Conservation (phyloP, 92 coral and sea anemone species). For the Porites cylindrica region DNA sequence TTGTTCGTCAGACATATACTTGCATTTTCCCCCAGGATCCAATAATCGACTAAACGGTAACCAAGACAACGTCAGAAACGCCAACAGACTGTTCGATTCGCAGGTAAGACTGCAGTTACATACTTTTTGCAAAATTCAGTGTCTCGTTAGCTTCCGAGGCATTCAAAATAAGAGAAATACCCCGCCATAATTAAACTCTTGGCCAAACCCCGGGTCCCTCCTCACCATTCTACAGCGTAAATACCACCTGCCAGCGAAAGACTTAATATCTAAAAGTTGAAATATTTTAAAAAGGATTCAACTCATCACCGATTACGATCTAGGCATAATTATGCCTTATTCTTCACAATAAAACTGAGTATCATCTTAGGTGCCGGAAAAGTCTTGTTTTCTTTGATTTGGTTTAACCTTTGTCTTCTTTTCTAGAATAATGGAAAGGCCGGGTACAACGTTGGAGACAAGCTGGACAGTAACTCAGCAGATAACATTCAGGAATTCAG, state of each 20-base stretch:
- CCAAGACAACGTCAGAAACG: conserved; percentile 48
- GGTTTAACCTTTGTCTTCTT: neutral
- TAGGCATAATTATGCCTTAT: too few relatives aligned
- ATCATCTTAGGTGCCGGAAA: too few relatives aligned
- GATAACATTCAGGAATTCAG: conserved; percentile 26
- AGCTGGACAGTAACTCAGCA: conserved; percentile 11
- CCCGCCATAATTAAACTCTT: too few relatives aligned
- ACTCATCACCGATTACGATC: too few relatives aligned
- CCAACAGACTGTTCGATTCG: conserved; percentile 69
- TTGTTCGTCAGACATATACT: conserved; percentile 47
- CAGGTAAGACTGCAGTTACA: conserved; percentile 41
- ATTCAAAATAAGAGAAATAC: too few relatives aligned
- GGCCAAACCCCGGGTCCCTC: too few relatives aligned
- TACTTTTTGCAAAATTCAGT: neutral
- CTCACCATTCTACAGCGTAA: too few relatives aligned
- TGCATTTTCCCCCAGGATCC: conserved; percentile 56
- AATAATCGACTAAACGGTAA: conserved; percentile 53
- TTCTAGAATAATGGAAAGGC: conserved; percentile 67
- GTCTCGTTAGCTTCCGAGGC: too few relatives aligned
- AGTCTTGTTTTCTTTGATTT: neutral
- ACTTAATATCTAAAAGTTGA: too few relatives aligned
- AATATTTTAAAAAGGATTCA: too few relatives aligned
- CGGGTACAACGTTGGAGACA: conserved; percentile 63
- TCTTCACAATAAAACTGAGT: too few relatives aligned
- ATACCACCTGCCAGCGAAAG: too few relatives aligned